phyloP scores from a whole-genome alignment of 2,113 vertebrate genomes.

The Ailurus styani region DNA sequence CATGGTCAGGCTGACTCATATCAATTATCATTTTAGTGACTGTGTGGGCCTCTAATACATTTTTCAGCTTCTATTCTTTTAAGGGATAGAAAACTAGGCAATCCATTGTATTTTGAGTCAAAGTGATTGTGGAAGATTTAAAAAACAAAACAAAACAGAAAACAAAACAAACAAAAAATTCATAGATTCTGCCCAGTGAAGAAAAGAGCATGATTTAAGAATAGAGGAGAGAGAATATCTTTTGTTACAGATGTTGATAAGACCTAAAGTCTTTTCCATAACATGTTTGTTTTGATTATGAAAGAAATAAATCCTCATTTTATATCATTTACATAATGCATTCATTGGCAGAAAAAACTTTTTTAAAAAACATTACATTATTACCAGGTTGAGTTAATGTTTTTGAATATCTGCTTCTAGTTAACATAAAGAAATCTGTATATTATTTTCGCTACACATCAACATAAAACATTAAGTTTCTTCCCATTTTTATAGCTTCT shows the following conservation, averaged over 20 bases:
- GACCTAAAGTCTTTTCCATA: neutral
- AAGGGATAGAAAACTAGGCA: neutral
- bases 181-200: neutral
- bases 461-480: neutral
- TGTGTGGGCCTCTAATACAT: neutral
- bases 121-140: neutral
- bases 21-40: neutral
- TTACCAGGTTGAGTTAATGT: neutral
- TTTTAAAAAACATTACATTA: neutral
- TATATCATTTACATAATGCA: neutral
- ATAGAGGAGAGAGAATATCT: neutral
- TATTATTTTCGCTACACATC: neutral
- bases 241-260: neutral
- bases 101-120: neutral
- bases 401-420: neutral
- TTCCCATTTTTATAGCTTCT: neutral
- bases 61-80: constrained; percentile 2
- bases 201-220: neutral
- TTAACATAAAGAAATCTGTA: neutral
- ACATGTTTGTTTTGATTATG: neutral
- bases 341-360: neutral
- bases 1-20: neutral
- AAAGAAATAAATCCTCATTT: neutral
- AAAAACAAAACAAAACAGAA: neutral
- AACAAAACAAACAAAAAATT: neutral